Base-by-base conservation (phyloP, 2,888 invertebrate species). In the Drosophila anomalipes region DNA sequence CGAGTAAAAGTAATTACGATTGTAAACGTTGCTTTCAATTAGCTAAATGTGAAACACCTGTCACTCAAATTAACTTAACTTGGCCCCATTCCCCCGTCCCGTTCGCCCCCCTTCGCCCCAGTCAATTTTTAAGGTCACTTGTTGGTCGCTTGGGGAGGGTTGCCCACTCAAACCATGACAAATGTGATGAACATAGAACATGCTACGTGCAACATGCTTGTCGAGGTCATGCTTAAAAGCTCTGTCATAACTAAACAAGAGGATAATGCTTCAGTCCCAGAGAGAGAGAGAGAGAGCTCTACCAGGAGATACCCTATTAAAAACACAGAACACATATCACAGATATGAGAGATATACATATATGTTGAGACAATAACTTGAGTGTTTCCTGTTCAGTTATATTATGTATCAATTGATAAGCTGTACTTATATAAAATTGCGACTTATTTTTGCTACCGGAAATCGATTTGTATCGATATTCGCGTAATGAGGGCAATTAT, bases 31-130 rank as follows among this genome's bases (percentile, higher is more conserved):
- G 79, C 68, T 56, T 70, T 41, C 79, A 79, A 79, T 79, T 79
- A 79, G 79, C 75, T 67, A 79, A 79, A 74, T 65, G 74, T 67
- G 16, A 68, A 65, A 37, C 35, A 70, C 57, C 68, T 62, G 52
- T 54, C 32, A 49, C 44, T 37, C 30, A 47, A 47, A 47, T 47
- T 47, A 47, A 37, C 33, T n/a, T 32, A 30, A 61, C 26, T 32
- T 49, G 26, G 16, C 35, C n/a, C 14, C 54, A 47, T 10, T 26
- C 16, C 26, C 4, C 19, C 2, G 0, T 7, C 5, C 7, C 16
- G 2, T 6, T 19, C 6, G 37, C 2, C 37, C 37, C 22, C 26
- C 16, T 4, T 26, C 26, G 22, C 16, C 16, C 16, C 4, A 26
- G 16, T 4, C 16, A 47, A 47, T 26, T 47, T 47, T 47, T 47